Evolutionary conservation across 2,797 vertebrate species (phyloP).

Genomic region (Microchirus variegatus): DNA sequence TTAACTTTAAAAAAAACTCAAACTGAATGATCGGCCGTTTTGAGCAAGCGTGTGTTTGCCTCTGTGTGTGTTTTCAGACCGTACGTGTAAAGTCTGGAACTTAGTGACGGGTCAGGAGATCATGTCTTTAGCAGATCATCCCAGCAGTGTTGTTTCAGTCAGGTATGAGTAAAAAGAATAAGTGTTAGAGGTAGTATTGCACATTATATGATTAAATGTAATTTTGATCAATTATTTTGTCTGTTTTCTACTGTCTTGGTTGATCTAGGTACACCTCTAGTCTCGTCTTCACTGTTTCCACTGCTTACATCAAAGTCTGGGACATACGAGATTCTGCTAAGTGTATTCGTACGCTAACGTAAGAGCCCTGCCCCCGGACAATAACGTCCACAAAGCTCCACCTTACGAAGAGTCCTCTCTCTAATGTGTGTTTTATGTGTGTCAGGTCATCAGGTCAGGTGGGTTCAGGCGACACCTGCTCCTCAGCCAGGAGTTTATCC

Average conservation of each 20-base stretch:
- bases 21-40: not conserved
- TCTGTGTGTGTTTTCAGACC: slow-evolving; percentile 80
- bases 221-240: no score
- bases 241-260: not conserved
- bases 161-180: slow-evolving; percentile 63
- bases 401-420: not conserved
- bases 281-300: slow-evolving; percentile 94
- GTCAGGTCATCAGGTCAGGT: slow-evolving; percentile 94
- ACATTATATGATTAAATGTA: not conserved
- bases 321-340: slow-evolving; percentile 96
- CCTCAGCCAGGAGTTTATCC: slow-evolving; percentile 83
- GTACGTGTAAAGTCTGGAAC: slow-evolving; percentile 99
- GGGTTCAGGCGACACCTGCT: slow-evolving; percentile 87
- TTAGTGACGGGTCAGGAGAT: slow-evolving; percentile 98
- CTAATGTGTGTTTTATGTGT: not conserved
- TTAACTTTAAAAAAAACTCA: not conserved
- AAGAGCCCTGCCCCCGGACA: slow-evolving; percentile 55
- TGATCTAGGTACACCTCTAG: slow-evolving; percentile 87
- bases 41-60: not conserved
- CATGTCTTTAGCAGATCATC: slow-evolving; percentile 95
- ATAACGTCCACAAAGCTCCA: not conserved
- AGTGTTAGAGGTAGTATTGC: rapidly evolving
- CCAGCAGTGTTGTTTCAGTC: slow-evolving; percentile 93
- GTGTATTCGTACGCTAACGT: slow-evolving; percentile 93
- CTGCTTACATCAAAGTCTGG: slow-evolving; percentile 96